Percentiles rank a stretch among this genome's conserved stretches.
Conservation (phyloP, 2,113 vertebrate genomes). For the Pipa parva region DNA sequence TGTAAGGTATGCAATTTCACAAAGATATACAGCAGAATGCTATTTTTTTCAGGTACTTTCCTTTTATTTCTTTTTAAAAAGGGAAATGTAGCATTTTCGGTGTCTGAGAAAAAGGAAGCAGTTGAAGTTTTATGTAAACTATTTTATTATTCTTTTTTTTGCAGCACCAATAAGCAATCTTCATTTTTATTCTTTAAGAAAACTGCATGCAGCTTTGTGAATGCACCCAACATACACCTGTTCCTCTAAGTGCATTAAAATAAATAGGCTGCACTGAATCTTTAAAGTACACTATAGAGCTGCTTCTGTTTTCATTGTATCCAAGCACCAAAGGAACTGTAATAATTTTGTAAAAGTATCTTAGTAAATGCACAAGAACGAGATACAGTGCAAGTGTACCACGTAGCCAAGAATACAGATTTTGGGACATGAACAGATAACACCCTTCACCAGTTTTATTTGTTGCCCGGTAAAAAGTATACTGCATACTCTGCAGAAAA, state of each 20-base stretch:
- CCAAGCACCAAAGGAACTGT: not conserved
- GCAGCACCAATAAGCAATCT: slow-evolving; percentile 29
- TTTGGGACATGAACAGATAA: not conserved
- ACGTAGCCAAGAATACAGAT: not conserved
- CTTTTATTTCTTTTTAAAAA: slow-evolving; percentile 17
- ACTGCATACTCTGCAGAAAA: too few relatives aligned
- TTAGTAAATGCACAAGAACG: not conserved
- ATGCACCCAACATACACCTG: not conserved
- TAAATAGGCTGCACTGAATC: not conserved
- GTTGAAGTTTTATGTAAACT: not conserved
- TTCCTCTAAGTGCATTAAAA: slow-evolving; percentile 30
- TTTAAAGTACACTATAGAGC: slow-evolving; percentile 8
- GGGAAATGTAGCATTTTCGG: slow-evolving; percentile 37
- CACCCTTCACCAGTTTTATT: not conserved
- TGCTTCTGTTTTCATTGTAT: not conserved
- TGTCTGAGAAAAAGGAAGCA: slow-evolving; percentile 6
- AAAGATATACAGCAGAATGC: slow-evolving; percentile 17
- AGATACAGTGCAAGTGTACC: not conserved
- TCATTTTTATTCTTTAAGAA: slow-evolving; percentile 2
- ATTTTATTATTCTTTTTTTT: slow-evolving; percentile 28
- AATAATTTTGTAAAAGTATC: not conserved
- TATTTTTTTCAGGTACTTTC: slow-evolving; percentile 29
- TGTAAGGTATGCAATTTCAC: slow-evolving; percentile 9
- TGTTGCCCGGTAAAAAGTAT: too few relatives aligned
- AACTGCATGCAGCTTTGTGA: slow-evolving; percentile 21